phyloP scores from a whole-genome alignment of 2,888 invertebrate species.

The Antitype chi region DNA sequence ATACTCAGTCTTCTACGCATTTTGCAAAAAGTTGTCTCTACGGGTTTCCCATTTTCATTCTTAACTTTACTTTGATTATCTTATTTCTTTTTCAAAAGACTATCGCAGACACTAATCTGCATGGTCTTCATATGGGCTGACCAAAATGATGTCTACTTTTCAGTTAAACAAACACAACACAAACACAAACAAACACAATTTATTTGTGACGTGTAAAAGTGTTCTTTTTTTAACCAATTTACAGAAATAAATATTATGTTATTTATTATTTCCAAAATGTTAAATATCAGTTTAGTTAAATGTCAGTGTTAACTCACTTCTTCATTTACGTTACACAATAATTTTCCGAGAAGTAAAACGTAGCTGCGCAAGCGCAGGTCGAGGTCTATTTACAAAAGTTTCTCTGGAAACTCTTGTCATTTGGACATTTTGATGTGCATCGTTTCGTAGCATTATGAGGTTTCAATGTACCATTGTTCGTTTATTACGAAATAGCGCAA shows the following conservation, averaged over 20 bases:
- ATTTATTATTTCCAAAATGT: too few species aligned
- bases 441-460: conserved; percentile 43
- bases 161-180: too few species aligned
- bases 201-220: background rate
- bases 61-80: background rate
- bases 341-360: conserved; percentile 14
- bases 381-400: conserved; percentile 47
- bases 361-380: conserved; percentile 3
- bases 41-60: background rate
- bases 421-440: conserved; percentile 42
- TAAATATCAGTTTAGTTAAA: background rate
- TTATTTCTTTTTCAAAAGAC: background rate
- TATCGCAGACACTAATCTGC: background rate
- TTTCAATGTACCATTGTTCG: conserved; percentile 62
- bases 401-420: conserved; percentile 52
- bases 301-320: background rate
- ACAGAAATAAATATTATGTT: background rate
- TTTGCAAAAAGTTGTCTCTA: background rate
- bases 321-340: conserved; percentile 9
- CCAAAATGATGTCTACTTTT: background rate
- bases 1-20: background rate
- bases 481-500: conserved; percentile 41
- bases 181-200: too few species aligned
- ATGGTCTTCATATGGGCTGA: background rate
- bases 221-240: background rate